Conservation (phyloP, 2,797 vertebrate species). For the Anableps anableps region DNA sequence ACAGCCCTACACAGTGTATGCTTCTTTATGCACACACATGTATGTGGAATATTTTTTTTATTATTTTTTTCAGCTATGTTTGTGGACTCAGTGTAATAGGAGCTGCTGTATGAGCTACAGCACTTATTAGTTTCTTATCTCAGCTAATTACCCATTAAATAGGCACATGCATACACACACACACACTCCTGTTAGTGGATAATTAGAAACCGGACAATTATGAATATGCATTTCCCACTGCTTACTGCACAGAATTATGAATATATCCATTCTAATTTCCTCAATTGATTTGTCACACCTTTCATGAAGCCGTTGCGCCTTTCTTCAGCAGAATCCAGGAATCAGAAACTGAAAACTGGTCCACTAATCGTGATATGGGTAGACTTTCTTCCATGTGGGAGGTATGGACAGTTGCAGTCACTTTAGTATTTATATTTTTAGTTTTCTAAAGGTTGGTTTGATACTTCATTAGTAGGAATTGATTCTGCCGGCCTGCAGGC, state of each 20-base stretch:
- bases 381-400: conserved; percentile 11
- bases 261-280: conserved; percentile 75
- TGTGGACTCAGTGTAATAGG: conserved; percentile 66
- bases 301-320: conserved; percentile 23
- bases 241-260: conserved; percentile 65
- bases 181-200: conserved; percentile 60
- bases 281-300: conserved; percentile 64
- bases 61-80: conserved; percentile 54
- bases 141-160: conserved; percentile 80
- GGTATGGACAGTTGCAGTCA: conserved; percentile 14
- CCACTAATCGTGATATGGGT: conserved; percentile 15
- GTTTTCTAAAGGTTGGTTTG: conserved; percentile 33
- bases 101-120: conserved; percentile 69
- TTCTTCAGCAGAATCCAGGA: conserved; percentile 26
- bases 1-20: conserved; percentile 45
- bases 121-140: conserved; percentile 79
- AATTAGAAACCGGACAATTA: conserved; percentile 72
- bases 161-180: conserved; percentile 52
- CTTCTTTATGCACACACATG: conserved; percentile 31
- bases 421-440: conserved; percentile 22
- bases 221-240: conserved; percentile 72
- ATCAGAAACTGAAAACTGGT: conserved; percentile 18
- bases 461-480: conserved; percentile 55
- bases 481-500: conserved; percentile 50
- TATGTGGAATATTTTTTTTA: conserved; percentile 53